phyloP scores from a whole-genome alignment of 1,140 invertebrate species.

The Thaumetopoea pityocampa region DNA sequence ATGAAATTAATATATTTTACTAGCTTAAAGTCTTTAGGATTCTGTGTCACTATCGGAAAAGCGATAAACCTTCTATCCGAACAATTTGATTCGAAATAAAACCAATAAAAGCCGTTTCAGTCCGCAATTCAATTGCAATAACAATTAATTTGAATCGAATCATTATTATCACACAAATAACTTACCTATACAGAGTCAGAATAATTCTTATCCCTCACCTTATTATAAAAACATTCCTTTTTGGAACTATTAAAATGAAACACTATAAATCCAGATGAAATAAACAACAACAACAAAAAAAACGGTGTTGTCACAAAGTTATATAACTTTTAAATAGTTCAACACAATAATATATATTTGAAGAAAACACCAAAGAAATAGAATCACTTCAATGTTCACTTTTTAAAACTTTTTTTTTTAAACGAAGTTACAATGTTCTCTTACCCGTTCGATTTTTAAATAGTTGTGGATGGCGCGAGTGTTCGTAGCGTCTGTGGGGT shows the following conservation, averaged over 20 bases:
- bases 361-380: conserved; percentile 7
- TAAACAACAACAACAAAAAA: no score
- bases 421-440: no score
- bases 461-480: conserved; percentile 29
- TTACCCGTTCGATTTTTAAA: conserved; percentile 11
- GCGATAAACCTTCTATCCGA: conserved; percentile 24
- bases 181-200: not conserved
- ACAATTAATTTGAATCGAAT: conserved; percentile 8
- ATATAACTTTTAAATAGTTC: conserved; percentile 9
- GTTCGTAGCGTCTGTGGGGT: conserved; percentile 37
- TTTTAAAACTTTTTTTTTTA: conserved; percentile 11
- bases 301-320: not conserved
- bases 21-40: conserved; percentile 26
- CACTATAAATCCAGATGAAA: no score
- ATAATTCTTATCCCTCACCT: conserved; percentile 13
- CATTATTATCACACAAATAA: not conserved
- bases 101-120: conserved; percentile 10
- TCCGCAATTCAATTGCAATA: conserved; percentile 12
- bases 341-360: conserved; percentile 9
- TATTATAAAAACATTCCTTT: not conserved
- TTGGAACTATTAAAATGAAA: no score
- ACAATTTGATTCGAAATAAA: conserved; percentile 28
- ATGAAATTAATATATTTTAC: no score
- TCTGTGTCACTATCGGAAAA: conserved; percentile 32
- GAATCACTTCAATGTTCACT: conserved; percentile 6